phyloP scores from a whole-genome alignment of 2,113 vertebrate genomes.

The Synchiropus splendidus region DNA sequence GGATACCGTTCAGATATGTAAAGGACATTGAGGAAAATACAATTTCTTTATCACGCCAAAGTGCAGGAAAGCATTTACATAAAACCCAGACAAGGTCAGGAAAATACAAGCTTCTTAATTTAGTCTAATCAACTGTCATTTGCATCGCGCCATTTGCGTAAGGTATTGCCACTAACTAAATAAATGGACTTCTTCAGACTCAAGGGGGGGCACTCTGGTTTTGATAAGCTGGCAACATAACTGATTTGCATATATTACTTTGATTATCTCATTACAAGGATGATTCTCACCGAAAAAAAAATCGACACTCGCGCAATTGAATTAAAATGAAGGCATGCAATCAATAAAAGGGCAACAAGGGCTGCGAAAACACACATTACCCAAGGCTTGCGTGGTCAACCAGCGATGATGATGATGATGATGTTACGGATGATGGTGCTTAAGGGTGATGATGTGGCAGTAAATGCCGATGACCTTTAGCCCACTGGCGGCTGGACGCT shows the following conservation, averaged over 20 bases:
- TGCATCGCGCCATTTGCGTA: constrained; percentile 98
- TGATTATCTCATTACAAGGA: constrained; percentile 99
- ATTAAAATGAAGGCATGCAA: constrained; percentile 67
- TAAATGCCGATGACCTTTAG: constrained; percentile 44
- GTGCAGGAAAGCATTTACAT: constrained; percentile 86
- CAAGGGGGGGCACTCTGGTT: constrained; percentile 93
- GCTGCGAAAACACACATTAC: constrained; percentile 44
- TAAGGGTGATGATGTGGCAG: constrained; percentile 17
- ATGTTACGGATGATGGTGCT: constrained; percentile 3
- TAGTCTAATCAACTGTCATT: constrained; percentile 99
- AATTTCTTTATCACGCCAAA: constrained; percentile 57
- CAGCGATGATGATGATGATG: constrained; percentile 21
- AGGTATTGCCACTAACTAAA: constrained; percentile 99
- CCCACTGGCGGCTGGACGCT: constrained; percentile 27
- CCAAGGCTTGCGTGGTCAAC: constrained; percentile 49
- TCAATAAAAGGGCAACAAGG: constrained; percentile 71
- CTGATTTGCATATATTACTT: constrained; percentile 99
- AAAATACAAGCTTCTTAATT: constrained; percentile 99
- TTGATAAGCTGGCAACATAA: constrained; percentile 97
- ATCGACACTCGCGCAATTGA: constrained; percentile 73
- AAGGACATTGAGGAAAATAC: constrained; percentile 47
- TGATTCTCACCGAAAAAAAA: constrained; percentile 78
- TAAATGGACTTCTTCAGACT: constrained; percentile 99
- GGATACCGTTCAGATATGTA: constrained; percentile 42
- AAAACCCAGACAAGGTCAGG: constrained; percentile 99